These are phyloP conservation scores for Tyto alba DNA, from an alignment of 2,113 vertebrate species.

Conservation along the genomic window DNA sequence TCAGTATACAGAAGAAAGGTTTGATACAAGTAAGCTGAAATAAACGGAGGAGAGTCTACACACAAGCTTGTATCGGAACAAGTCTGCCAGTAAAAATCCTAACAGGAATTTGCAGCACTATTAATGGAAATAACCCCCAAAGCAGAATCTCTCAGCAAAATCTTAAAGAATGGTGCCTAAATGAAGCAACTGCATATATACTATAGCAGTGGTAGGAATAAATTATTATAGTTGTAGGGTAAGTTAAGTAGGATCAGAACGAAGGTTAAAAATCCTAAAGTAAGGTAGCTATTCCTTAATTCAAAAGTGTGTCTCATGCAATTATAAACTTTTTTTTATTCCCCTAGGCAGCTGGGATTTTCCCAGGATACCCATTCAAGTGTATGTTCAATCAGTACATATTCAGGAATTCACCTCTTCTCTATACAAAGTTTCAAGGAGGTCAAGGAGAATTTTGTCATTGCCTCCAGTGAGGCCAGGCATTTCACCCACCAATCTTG, in stretches of 20 bases:
- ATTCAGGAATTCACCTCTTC: slow-evolving; percentile 64
- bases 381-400: slow-evolving; percentile 59
- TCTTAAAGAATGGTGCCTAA: not conserved
- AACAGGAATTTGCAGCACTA: not conserved
- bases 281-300: slow-evolving; percentile 18
- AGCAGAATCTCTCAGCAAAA: not conserved
- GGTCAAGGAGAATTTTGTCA: slow-evolving; percentile 64
- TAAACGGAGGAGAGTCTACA: not conserved
- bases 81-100: not conserved
- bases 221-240: not conserved
- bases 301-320: slow-evolving; percentile 48
- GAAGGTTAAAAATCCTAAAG: slow-evolving; percentile 40
- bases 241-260: slow-evolving; percentile 12
- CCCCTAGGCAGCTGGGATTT: slow-evolving; percentile 55
- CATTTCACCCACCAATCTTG: slow-evolving; percentile 36
- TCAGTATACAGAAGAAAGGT: not conserved
- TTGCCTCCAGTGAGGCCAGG: slow-evolving; percentile 40
- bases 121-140: not conserved
- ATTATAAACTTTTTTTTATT: slow-evolving; percentile 54
- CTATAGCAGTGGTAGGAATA: not conserved
- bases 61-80: not conserved
- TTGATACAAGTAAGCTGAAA: not conserved
- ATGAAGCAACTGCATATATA: not conserved
- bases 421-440: slow-evolving; percentile 64
- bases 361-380: slow-evolving; percentile 64